Base-by-base conservation (phyloP, 2,888 invertebrate genomes). In the Leptothorax acervorum region DNA sequence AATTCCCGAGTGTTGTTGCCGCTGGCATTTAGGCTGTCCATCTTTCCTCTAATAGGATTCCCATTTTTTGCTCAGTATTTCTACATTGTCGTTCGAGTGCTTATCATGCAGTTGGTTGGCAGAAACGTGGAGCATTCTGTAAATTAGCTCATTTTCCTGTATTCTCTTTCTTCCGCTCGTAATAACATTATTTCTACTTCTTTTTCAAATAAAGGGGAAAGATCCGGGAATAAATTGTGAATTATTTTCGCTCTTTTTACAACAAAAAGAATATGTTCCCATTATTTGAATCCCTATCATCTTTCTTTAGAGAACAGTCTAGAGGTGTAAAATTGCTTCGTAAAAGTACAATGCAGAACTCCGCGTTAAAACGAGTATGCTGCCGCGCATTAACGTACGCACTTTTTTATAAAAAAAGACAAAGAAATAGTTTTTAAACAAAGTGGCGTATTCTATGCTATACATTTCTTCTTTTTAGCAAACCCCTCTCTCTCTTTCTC, bases 1-100 rank as follows among this genome's bases (percentile, higher is more conserved):
- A 90, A 88, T 68, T 90, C 87, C 73, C 86, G 88, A 39, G 91
- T 90, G 84, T 90, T 91, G 71, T 93, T 92, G 85, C 90, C 87
- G 65, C 87, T 87, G 66, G 87, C 83, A 86, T 87, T 86, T 66
- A 88, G 65, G 74, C 76, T 84, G 68, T 92, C 92, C 92, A 92
- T 93, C 79, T 89, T 88, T 82, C 60, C 9, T 85, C 57, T 87
- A 87, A 82, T 85, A 83, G 79, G 12, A 65, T 65, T 65, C 86
- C 85, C 86, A 89, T 90, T 74, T 84, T 65, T 76, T 35, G 28
- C 53, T 45, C 11, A 62, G 51, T 68, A 35, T 15, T 18, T 62
- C 68, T 76, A 65, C 76, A 82, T 83, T 31, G 51, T 79, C 23
- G 5, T 70, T n/a, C 9, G 42, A 11, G 35, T 53, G 5, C 39